Evolutionary conservation across 2,113 vertebrate genomes (phyloP).

Genomic region (Podarcis muralis): DNA sequence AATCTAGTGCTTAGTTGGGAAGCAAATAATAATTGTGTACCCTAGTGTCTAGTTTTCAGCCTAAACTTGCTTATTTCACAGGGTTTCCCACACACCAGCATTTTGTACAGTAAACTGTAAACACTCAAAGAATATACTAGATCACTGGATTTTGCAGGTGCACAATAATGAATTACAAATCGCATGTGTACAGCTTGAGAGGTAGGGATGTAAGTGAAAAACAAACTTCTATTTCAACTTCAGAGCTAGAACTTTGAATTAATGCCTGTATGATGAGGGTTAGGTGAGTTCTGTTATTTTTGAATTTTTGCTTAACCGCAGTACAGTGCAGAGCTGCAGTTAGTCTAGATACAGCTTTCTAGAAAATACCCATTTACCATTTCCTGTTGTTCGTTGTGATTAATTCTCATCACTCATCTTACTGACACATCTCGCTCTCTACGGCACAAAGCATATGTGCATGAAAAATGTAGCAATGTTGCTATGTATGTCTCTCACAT

Average conservation of each 20-base stretch:
- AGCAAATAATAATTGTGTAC: not conserved
- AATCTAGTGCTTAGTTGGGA: not conserved
- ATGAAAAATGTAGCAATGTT: slow-evolving; percentile 6
- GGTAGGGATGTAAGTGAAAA: not conserved
- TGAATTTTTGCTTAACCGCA: not conserved
- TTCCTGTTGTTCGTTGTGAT: not conserved
- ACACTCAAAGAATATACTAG: not conserved
- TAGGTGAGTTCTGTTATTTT: not conserved
- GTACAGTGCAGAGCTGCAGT: not conserved
- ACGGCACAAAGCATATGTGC: not conserved
- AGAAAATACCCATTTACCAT: not conserved
- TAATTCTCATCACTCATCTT: not conserved
- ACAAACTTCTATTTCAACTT: not conserved
- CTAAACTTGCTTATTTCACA: not conserved
- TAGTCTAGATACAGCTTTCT: not conserved
- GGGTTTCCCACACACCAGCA: not conserved
- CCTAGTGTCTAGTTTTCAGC: not conserved
- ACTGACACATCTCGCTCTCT: not conserved
- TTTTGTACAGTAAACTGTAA: not conserved
- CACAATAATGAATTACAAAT: not conserved
- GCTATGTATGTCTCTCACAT: not conserved
- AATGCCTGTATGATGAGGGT: not conserved
- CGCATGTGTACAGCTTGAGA: not conserved
- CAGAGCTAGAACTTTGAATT: not conserved
- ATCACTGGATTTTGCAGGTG: not conserved